phyloP scores from a whole-genome alignment of 2,797 vertebrate species.

The Tolypeutes matacus region DNA sequence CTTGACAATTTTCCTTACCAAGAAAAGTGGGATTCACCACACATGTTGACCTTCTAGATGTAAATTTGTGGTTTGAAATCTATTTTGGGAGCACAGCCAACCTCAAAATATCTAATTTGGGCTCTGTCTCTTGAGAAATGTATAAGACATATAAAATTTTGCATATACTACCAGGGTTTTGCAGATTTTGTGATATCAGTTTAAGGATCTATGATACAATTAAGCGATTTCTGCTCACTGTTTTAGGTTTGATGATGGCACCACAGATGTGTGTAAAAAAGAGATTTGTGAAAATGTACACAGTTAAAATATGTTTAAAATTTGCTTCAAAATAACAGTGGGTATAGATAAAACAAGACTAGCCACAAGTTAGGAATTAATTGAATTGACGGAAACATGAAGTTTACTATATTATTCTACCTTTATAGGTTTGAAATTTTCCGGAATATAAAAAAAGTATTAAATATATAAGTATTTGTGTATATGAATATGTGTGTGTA shows the following conservation, averaged over 20 bases:
- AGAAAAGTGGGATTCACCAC: neutral
- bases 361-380: neutral
- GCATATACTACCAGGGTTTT: neutral
- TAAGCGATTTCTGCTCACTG: neutral
- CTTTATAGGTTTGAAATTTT: neutral
- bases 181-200: neutral
- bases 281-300: neutral
- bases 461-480: neutral
- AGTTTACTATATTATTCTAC: neutral
- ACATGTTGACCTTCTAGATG: neutral
- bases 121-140: neutral
- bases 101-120: neutral
- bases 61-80: neutral
- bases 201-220: neutral
- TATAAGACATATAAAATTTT: neutral
- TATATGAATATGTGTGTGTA: neutral
- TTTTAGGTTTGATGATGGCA: slow-evolving; percentile 6
- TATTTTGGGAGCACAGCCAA: neutral
- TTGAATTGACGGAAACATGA: neutral
- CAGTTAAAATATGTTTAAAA: neutral
- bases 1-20: neutral
- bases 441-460: neutral
- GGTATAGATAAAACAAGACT: neutral
- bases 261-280: neutral
- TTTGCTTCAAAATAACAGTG: slow-evolving; percentile 14